A percentile compares a stretch with the other conserved stretches of the same genome.
phyloP scores from a whole-genome alignment of 2,888 invertebrate species.

The Drosophila bunnanda region DNA sequence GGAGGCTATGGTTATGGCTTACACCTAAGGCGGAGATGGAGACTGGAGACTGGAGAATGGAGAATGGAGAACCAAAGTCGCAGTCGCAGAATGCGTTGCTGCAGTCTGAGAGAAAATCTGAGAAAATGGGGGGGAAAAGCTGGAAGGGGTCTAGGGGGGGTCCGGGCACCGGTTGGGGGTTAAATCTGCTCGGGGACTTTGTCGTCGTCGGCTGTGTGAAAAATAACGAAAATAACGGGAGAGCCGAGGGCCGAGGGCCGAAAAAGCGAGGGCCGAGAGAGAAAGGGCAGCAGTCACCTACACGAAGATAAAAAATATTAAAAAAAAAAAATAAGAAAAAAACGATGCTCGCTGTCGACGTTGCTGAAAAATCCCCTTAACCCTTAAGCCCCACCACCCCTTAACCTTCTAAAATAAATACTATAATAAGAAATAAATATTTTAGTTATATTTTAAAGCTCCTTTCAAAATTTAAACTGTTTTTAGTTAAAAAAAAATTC shows the following conservation, averaged over 20 bases:
- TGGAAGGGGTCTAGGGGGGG: neutral
- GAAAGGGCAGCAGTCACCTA: slow-evolving; percentile 29
- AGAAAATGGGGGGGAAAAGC: slow-evolving; percentile 3
- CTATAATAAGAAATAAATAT: neutral
- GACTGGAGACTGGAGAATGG: neutral
- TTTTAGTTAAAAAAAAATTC: no score
- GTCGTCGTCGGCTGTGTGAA: slow-evolving; percentile 34
- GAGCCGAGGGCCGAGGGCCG: slow-evolving; percentile 32
- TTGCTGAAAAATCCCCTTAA: neutral
- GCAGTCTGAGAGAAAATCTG: slow-evolving; percentile 45
- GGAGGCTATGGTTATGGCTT: slow-evolving; percentile 18
- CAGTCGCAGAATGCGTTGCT: slow-evolving; percentile 45
- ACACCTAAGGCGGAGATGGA: slow-evolving; percentile 18
- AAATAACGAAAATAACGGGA: slow-evolving; percentile 62
- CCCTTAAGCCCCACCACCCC: neutral
- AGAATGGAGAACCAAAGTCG: slow-evolving; percentile 28
- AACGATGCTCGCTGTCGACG: slow-evolving; percentile 25
- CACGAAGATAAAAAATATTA: slow-evolving; percentile 27
- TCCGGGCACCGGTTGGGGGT: neutral
- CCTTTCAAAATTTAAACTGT: no score
- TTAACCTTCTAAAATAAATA: neutral
- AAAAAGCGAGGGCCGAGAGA: slow-evolving; percentile 7
- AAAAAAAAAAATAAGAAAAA: neutral
- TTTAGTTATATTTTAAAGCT: neutral
- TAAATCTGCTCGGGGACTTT: slow-evolving; percentile 33